Percentiles rank a stretch among this genome's conserved stretches.
phyloP scores from a whole-genome alignment of 1,140 invertebrate species.

The Cylas formicarius region DNA sequence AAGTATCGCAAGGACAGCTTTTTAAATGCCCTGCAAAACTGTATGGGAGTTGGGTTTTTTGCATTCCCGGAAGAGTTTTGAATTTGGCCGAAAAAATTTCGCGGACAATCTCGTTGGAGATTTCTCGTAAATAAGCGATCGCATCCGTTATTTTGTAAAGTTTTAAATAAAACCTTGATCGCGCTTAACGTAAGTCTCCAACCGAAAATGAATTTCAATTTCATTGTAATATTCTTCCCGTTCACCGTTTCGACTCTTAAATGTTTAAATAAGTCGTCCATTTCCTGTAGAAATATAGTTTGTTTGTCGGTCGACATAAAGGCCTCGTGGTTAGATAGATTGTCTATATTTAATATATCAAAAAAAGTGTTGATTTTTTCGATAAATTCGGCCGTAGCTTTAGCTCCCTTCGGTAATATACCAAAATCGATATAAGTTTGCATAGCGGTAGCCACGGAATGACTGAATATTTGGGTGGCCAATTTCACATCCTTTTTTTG shows the following conservation, averaged over 20 bases:
- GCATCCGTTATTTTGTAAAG: background rate
- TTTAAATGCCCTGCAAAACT: slow-evolving; percentile 8
- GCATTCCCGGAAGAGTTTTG: no score
- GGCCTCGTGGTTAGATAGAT: no score
- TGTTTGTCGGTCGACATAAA: no score
- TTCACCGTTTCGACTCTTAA: no score
- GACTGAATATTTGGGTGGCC: slow-evolving; percentile 4
- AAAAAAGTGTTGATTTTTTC: slow-evolving; percentile 6
- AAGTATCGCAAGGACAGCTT: slow-evolving; percentile 3
- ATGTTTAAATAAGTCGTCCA: no score
- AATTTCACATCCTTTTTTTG: slow-evolving; percentile 8
- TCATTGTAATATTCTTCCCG: background rate
- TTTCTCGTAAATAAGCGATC: slow-evolving; percentile 2
- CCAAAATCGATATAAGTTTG: slow-evolving; percentile 11
- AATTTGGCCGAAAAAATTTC: no score
- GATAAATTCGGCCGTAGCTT: slow-evolving; percentile 1
- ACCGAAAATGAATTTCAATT: slow-evolving; percentile 2
- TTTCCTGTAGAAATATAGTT: no score
- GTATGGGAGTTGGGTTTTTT: slow-evolving; percentile 1
- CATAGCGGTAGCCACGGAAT: slow-evolving; percentile 4
- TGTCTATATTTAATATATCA: no score
- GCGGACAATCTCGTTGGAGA: slow-evolving; percentile 7
- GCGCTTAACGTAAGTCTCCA: slow-evolving; percentile 1
- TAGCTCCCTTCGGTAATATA: background rate
- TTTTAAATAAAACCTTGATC: background rate